Base-by-base conservation (phyloP, 2,797 vertebrate species). In the Orestias chungarensis region DNA sequence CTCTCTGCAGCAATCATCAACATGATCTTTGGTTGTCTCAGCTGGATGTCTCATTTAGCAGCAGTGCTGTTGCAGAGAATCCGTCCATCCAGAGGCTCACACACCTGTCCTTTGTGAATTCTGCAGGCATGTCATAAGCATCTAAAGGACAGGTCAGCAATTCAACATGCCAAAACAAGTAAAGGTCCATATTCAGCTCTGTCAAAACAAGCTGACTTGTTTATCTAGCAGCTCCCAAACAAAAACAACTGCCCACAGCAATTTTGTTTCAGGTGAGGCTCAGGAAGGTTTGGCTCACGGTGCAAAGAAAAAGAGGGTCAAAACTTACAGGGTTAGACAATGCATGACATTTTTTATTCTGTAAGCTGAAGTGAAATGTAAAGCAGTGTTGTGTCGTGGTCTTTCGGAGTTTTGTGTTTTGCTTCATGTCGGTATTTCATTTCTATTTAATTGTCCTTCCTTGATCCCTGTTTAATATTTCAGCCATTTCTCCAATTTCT, bases 181-280 rank as follows among this genome's bases (percentile, higher is more conserved):
- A 82, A 86, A 86, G 86, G 82, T 90, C 86, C 90, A 85, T 92
- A 91, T 87, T 89, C 83, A 81, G 86, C 84, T 76, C 78, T 88
- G 89, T 91, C 91, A 92, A 89, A 91, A 91, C 88, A 90, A 87
- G 85, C 80, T 69, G 52, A 81, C 79, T 92, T 90, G 87, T 90
- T 92, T 89, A 90, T 88, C 82, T 86, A 6, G 0, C 64, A 68
- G 57, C 69, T 76, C 79, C 71, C 50, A 35, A 84, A 81, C 80
- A 86, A 76, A 87, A 54, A 20, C 49, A 46, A 84, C 75, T 72
- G 81, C 85, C 80, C 76, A 14, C 67, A 70, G 81, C 61, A 27
- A n/a, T 87, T 80, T 82, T 81, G 83, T 89, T 87, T 71, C 79
- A 90, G 87, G 88, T 88, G 80, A 90, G 75, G 66, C 46, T 71